Percentiles rank a stretch among this genome's conserved stretches.
These are phyloP conservation scores for Melanotaenia duboulayi DNA, from an alignment of 2,113 vertebrate genomes.

Conservation along the genomic window DNA sequence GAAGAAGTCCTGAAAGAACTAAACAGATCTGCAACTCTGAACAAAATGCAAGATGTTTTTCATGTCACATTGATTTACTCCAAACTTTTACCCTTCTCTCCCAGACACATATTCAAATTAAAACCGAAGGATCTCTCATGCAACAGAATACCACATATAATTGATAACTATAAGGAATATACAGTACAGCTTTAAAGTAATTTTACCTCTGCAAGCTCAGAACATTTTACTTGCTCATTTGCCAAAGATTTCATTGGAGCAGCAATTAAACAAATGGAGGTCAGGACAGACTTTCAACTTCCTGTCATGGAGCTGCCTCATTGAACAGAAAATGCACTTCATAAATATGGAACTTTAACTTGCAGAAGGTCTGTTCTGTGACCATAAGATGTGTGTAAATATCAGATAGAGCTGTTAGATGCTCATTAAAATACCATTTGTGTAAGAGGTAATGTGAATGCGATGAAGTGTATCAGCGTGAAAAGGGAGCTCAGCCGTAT, in stretches of 20 bases:
- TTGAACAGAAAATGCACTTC: neutral
- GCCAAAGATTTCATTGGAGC: conserved; percentile 2
- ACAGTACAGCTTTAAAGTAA: too few species aligned
- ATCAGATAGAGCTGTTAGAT: conserved; percentile 30
- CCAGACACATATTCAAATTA: too few species aligned
- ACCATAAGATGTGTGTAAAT: conserved; percentile 34
- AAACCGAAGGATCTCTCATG: too few species aligned
- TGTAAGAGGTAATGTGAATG: conserved; percentile 44
- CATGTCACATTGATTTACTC: too few species aligned
- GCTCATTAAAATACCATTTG: conserved; percentile 64
- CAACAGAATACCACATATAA: neutral
- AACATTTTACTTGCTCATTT: neutral
- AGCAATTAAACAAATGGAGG: conserved; percentile 18
- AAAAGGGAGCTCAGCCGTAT: conserved; percentile 34
- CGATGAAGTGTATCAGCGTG: conserved; percentile 35
- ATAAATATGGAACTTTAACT: conserved; percentile 36
- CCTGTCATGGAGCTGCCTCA: conserved; percentile 1
- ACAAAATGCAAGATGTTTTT: too few species aligned
- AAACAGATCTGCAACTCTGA: too few species aligned
- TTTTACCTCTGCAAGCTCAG: too few species aligned
- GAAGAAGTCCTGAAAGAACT: too few species aligned
- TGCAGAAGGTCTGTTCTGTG: conserved; percentile 20
- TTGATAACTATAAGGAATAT: neutral
- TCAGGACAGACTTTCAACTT: conserved; percentile 5
- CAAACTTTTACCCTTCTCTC: too few species aligned